phyloP scores from a whole-genome alignment of 2,113 vertebrate genomes.

The Trinectes maculatus region DNA sequence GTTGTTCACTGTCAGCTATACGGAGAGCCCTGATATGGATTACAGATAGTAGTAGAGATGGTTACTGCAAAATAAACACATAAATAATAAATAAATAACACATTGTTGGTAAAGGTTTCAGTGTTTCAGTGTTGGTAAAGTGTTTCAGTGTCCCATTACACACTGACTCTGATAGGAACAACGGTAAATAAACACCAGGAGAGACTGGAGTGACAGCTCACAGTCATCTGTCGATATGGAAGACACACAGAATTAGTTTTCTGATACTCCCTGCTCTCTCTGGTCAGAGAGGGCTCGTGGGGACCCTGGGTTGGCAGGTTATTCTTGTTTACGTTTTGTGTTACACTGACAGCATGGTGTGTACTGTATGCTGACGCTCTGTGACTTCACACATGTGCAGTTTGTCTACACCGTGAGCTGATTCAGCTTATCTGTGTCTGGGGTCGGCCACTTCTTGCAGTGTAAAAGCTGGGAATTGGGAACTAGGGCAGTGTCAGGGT shows the following conservation, averaged over 20 bases:
- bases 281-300: conserved; percentile 21
- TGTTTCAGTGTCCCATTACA: no score
- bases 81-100: conserved; percentile 1
- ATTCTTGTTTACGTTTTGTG: conserved; percentile 11
- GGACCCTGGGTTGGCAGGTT: conserved; percentile 10
- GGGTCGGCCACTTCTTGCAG: conserved; percentile 12
- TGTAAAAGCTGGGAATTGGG: conserved; percentile 42
- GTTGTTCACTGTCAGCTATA: conserved; percentile 27
- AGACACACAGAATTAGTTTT: conserved; percentile 55
- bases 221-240: conserved; percentile 44
- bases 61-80: conserved; percentile 23
- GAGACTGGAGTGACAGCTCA: conserved; percentile 48
- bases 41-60: conserved; percentile 2
- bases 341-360: conserved; percentile 21
- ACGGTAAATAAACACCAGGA: conserved; percentile 56
- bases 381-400: conserved; percentile 30
- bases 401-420: conserved; percentile 30
- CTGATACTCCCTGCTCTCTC: conserved; percentile 42
- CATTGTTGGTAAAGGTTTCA: no score
- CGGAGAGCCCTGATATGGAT: conserved; percentile 25
- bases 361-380: conserved; percentile 26
- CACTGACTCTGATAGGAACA: conserved; percentile 24
- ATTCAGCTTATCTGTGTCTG: conserved; percentile 34
- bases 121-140: no score
- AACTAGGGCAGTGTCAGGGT: conserved; percentile 43